Evolutionary conservation across 2,888 invertebrate species (phyloP).

Genomic region (Schizaphis graminum): DNA sequence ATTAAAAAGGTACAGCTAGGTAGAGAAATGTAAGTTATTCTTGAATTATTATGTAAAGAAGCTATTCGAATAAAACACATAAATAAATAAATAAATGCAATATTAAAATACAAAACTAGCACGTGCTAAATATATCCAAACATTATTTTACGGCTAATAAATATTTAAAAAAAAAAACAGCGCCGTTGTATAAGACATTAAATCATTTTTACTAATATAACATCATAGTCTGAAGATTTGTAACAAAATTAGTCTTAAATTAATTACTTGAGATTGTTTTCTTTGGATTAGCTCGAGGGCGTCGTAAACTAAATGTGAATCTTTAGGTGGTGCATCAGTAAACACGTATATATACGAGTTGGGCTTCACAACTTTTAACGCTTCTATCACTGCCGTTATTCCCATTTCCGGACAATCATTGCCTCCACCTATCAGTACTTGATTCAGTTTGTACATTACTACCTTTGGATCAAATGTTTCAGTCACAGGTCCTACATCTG

Average conservation of each 20-base stretch:
- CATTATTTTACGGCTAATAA: neutral
- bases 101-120: neutral
- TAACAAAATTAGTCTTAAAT: neutral
- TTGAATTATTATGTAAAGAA: neutral
- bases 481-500: slow-evolving; percentile 78
- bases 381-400: slow-evolving; percentile 77
- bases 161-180: neutral
- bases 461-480: slow-evolving; percentile 77
- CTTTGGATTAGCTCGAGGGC: slow-evolving; percentile 80
- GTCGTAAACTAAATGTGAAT: slow-evolving; percentile 76
- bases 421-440: slow-evolving; percentile 78
- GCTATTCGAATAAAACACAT: neutral
- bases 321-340: slow-evolving; percentile 82
- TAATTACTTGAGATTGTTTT: slow-evolving; percentile 79
- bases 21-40: neutral
- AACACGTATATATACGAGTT: slow-evolving; percentile 82
- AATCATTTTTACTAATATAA: neutral
- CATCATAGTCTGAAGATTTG: neutral
- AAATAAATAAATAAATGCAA: neutral
- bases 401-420: slow-evolving; percentile 84
- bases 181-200: neutral
- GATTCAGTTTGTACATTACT: slow-evolving; percentile 75
- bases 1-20: neutral
- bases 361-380: slow-evolving; percentile 77
- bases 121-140: neutral